These are phyloP conservation scores for Nebria ingens DNA, from an alignment of 1,140 invertebrate genomes.

Conservation along the genomic window DNA sequence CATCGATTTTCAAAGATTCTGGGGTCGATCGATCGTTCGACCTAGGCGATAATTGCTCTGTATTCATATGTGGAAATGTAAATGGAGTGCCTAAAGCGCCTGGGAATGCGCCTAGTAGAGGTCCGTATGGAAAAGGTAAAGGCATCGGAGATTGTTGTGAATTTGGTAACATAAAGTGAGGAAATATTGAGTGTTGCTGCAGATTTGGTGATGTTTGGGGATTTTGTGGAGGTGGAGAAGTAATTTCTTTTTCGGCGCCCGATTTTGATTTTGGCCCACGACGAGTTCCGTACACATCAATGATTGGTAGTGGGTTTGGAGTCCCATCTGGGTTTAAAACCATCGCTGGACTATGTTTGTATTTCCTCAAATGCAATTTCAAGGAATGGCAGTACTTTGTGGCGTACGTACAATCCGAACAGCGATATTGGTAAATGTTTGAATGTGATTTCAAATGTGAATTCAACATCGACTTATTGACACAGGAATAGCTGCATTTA, in stretches of 20 bases:
- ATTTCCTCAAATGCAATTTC: conserved; percentile 91
- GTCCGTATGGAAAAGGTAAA: conserved; percentile 21
- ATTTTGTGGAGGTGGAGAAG: conserved; percentile 17
- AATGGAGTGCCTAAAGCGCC: conserved; percentile 26
- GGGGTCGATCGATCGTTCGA: conserved; percentile 12
- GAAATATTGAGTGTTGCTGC: conserved; percentile 27
- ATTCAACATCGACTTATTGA: conserved; percentile 99
- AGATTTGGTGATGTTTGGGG: conserved; percentile 18
- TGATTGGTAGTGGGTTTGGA: conserved; percentile 74
- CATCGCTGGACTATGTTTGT: conserved; percentile 74
- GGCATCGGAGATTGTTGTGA: conserved; percentile 15
- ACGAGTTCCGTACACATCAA: conserved; percentile 82
- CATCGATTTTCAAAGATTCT: conserved; percentile 18
- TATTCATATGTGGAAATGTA: conserved; percentile 36
- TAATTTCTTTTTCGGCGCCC: conserved; percentile 14
- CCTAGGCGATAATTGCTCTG: conserved; percentile 16
- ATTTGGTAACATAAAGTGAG: conserved; percentile 19
- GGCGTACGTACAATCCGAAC: conserved; percentile 89
- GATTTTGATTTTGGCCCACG: conserved; percentile 69
- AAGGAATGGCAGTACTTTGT: conserved; percentile 98
- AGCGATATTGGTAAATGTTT: conserved; percentile 92
- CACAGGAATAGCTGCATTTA: conserved; percentile 86
- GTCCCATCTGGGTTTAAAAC: conserved; percentile 81
- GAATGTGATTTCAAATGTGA: conserved; percentile 98
- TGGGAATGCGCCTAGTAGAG: conserved; percentile 17